Base-by-base conservation (phyloP, 2,113 vertebrate genomes). In the Poicephalus gulielmi region DNA sequence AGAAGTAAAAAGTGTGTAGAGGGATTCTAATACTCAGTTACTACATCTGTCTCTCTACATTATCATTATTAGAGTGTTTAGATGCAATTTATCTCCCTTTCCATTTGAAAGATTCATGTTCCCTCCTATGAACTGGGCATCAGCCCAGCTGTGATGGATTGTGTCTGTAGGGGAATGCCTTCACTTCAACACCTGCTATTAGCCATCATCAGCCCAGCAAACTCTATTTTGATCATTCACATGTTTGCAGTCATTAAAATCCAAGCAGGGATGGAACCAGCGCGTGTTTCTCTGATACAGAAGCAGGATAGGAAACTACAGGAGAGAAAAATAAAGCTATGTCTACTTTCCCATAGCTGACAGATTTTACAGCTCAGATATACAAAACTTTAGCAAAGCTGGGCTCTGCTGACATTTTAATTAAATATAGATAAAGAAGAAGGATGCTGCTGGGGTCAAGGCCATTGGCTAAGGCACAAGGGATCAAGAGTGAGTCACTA, bases 31-130 rank as follows among this genome's bases (percentile, higher is more conserved):
- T 7, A 25, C 81, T 95, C 73, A n/a, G 69, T 87, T 87, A 89
- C 83, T 84, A 91, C 96, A 94, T 96, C 96, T 94, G 95, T 66
- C 83, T 95, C 86, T 88, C 96, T 89, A 55, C 81, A 94, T 96
- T 96, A 96, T 93, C 95, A 93, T 95, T 81, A 95, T 97, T 95
- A 96, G 69, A 52, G 86, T 62, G 69, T 93, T 94, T 91, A 95
- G 80, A 43, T 84, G 90, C 83, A 92, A 94, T 95, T 96, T 95
- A 88, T 97, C 92, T 95, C 82, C 64, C 66, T 82, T 88, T 92
- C 46, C 83, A 69, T 92, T 92, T 44, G 70, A 57, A 96, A 95
- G 91, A 92, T 73, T 89, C 86, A 46, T 50, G 69, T 66, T 94
- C 62, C 63, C 70, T 94, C 81, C 77, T 73, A 87, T 30, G 66